Evolutionary conservation across 2,113 vertebrate genomes (phyloP).

Genomic region (Lichenostomus cassidix): DNA sequence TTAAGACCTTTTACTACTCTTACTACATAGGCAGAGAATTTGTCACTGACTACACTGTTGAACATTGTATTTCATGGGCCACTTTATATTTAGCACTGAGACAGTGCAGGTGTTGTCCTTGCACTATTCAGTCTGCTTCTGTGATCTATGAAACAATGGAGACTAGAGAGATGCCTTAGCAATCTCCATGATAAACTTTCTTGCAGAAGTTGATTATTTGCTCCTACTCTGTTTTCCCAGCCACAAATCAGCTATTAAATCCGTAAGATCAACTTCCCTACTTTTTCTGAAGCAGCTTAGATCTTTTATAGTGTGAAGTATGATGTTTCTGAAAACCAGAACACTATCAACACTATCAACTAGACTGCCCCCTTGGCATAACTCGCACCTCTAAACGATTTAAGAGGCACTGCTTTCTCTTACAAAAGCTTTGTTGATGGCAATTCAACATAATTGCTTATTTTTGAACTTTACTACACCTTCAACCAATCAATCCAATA

Average conservation of each 20-base stretch:
- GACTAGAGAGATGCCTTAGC: background rate
- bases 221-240: background rate
- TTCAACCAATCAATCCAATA: background rate
- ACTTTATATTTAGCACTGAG: background rate
- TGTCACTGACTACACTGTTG: background rate
- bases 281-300: background rate
- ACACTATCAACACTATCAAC: background rate
- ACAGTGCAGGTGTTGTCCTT: background rate
- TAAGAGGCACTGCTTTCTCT: background rate
- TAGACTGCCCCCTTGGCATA: background rate
- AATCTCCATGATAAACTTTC: background rate
- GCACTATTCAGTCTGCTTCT: background rate
- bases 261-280: background rate
- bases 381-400: background rate
- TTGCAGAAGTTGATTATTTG: background rate
- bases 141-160: background rate
- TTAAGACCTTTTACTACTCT: background rate
- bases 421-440: background rate
- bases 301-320: background rate
- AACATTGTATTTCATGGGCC: fast-evolving
- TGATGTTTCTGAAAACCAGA: background rate
- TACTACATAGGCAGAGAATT: fast-evolving
- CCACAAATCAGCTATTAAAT: background rate
- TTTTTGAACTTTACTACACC: background rate
- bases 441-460: background rate